Evolutionary conservation across 1,140 invertebrate genomes (phyloP).

Genomic region (Eupristina koningsbergeri): DNA sequence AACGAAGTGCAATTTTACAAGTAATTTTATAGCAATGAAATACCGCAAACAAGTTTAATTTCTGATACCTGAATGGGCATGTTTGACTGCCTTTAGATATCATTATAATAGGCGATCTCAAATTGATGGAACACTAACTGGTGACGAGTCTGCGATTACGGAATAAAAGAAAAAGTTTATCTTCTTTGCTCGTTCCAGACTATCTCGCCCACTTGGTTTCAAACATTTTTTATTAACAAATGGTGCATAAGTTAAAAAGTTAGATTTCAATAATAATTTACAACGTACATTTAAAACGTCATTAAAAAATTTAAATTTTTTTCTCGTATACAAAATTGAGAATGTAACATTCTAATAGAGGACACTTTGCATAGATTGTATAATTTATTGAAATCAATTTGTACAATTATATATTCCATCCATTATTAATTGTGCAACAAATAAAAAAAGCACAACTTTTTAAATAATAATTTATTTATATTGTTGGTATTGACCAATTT

Average conservation of each 20-base stretch:
- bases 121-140: neutral
- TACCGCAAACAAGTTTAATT: neutral
- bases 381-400: neutral
- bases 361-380: no score
- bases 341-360: neutral
- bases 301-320: neutral
- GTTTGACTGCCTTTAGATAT: neutral
- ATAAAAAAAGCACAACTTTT: no score
- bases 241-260: neutral
- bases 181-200: neutral
- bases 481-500: no score
- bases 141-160: no score
- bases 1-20: neutral
- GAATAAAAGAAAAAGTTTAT: neutral
- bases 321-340: neutral
- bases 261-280: no score
- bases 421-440: neutral
- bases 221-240: neutral
- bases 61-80: neutral
- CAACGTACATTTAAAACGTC: neutral
- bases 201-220: no score
- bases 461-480: no score
- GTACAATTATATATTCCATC: neutral
- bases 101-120: neutral
- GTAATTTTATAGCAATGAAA: neutral